phyloP scores from a whole-genome alignment of 2,888 invertebrate genomes.

The Galeopsomyia nigrocyanea region DNA sequence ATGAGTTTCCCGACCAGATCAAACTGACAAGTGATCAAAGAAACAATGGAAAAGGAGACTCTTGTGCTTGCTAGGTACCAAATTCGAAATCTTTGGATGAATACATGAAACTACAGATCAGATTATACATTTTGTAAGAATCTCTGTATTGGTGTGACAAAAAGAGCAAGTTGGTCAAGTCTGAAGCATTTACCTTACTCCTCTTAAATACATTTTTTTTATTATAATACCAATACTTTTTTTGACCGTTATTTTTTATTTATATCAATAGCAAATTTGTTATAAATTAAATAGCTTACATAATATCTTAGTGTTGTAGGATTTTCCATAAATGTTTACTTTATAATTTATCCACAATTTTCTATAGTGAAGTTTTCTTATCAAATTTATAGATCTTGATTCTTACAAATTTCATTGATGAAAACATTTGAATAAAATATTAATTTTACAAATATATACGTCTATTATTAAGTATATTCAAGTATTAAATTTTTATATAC shows the following conservation, averaged over 20 bases:
- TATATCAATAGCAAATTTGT: slow-evolving; percentile 1
- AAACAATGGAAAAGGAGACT: slow-evolving; percentile 80
- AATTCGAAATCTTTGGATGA: slow-evolving; percentile 47
- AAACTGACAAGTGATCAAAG: slow-evolving; percentile 84
- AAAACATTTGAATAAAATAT: neutral
- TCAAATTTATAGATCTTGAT: neutral
- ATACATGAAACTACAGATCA: slow-evolving; percentile 51
- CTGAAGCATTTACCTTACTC: slow-evolving; percentile 44
- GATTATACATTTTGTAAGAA: slow-evolving; percentile 54
- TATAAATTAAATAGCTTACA: no score
- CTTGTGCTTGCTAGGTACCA: slow-evolving; percentile 80
- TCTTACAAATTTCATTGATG: neutral
- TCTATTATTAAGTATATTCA: neutral
- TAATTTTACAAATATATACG: neutral
- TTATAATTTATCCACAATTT: no score
- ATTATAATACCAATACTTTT: slow-evolving; percentile 19
- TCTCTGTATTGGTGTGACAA: slow-evolving; percentile 50
- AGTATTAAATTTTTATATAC: slow-evolving; percentile 25
- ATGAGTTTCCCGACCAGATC: slow-evolving; percentile 98
- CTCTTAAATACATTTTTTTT: slow-evolving; percentile 18
- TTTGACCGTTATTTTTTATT: slow-evolving; percentile 23
- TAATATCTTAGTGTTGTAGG: no score
- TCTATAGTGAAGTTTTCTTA: neutral
- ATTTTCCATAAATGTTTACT: no score
- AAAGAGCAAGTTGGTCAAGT: slow-evolving; percentile 48